A percentile compares a stretch with the other conserved stretches of the same genome.
These are phyloP conservation scores for Germaria angustata DNA, from an alignment of 2,888 invertebrate genomes.

Conservation along the genomic window DNA sequence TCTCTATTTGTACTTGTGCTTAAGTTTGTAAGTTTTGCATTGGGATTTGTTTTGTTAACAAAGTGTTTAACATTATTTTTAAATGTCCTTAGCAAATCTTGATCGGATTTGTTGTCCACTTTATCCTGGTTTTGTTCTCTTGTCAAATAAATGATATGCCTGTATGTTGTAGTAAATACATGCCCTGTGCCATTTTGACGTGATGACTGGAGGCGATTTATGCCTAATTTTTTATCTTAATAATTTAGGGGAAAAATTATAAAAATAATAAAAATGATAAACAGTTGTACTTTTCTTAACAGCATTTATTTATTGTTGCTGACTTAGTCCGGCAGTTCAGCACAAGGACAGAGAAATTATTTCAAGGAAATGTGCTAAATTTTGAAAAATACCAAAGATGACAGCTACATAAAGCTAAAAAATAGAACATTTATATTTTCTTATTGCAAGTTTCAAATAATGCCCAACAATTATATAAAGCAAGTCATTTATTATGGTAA, in stretches of 20 bases:
- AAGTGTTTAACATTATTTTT: conserved; percentile 56
- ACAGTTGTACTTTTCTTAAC: not conserved
- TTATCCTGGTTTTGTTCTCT: not conserved
- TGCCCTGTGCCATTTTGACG: conserved; percentile 41
- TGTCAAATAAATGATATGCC: not conserved
- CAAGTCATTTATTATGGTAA: not conserved
- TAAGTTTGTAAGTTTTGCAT: conserved; percentile 4
- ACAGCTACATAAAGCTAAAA: conserved; percentile 6
- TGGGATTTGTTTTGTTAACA: conserved; percentile 48
- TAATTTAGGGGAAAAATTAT: not conserved
- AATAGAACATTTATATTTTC: not conserved
- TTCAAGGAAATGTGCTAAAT: not conserved
- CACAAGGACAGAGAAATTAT: not conserved
- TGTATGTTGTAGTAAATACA: not conserved
- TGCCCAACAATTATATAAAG: not conserved
- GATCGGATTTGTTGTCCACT: conserved; percentile 3
- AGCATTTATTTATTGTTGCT: not conserved
- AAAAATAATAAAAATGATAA: conserved; percentile 5
- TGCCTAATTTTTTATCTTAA: conserved; percentile 14
- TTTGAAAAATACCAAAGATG: conserved; percentile 26
- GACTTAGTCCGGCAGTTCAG: not conserved
- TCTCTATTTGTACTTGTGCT: not conserved
- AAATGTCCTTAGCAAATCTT: conserved; percentile 50
- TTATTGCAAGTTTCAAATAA: not conserved
- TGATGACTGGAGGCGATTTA: conserved; percentile 62